These are phyloP conservation scores for Trissolcus brochymenae DNA, from an alignment of 2,888 invertebrate genomes.

Conservation along the genomic window DNA sequence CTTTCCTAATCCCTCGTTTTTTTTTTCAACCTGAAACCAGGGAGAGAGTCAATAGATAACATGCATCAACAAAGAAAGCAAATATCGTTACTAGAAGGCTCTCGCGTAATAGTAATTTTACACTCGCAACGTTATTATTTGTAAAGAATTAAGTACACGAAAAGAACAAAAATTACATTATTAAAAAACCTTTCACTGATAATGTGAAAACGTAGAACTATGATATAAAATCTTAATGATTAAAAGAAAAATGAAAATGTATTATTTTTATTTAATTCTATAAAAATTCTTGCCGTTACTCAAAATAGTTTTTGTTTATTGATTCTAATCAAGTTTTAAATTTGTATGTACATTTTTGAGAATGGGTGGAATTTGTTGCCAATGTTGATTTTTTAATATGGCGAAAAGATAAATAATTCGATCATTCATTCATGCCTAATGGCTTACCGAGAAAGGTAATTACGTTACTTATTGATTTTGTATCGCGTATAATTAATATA, in stretches of 20 bases:
- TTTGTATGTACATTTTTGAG: not conserved
- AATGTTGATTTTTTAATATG: conserved; percentile 3
- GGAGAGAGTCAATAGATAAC: conserved; percentile 39
- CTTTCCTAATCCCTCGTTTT: conserved; percentile 49
- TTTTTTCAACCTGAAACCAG: conserved; percentile 46
- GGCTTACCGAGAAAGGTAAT: conserved; percentile 6
- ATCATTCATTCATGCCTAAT: conserved; percentile 8
- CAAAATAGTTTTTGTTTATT: too few species aligned
- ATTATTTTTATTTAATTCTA: too few species aligned
- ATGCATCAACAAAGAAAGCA: conserved; percentile 27
- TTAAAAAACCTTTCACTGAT: too few species aligned
- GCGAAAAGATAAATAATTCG: conserved; percentile 5
- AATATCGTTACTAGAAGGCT: conserved; percentile 21
- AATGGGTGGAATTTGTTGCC: not conserved
- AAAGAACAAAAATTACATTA: too few species aligned
- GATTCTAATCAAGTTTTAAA: too few species aligned
- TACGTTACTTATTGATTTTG: conserved; percentile 33
- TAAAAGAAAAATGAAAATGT: too few species aligned
- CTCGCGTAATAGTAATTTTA: conserved; percentile 20
- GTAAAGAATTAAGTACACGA: too few species aligned
- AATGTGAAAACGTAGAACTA: too few species aligned
- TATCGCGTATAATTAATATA: conserved; percentile 40
- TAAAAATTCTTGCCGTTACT: too few species aligned
- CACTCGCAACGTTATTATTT: conserved; percentile 3
- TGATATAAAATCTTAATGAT: too few species aligned